Evolutionary conservation across 2,797 vertebrate species (phyloP).

Genomic region (Gila robusta): DNA sequence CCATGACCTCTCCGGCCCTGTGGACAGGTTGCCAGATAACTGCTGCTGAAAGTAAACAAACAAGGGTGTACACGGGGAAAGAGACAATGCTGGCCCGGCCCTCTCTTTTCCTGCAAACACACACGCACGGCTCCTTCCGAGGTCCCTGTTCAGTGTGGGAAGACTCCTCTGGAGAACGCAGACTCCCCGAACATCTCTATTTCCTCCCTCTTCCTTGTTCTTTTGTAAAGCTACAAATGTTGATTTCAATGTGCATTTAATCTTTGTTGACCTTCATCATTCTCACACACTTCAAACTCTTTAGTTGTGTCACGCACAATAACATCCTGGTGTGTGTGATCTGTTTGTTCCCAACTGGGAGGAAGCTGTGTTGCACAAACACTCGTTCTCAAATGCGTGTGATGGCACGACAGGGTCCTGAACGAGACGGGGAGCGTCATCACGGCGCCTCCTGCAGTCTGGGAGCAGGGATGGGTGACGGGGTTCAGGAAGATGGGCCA

Average conservation of each 20-base stretch:
- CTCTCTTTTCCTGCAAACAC: conserved; percentile 43
- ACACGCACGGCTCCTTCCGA: conserved; percentile 20
- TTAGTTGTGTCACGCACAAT: conserved; percentile 59
- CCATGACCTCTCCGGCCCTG: conserved; percentile 22
- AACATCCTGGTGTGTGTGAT: conserved; percentile 63
- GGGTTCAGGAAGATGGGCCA: not conserved
- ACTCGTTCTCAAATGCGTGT: conserved; percentile 9
- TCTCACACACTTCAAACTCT: conserved; percentile 27
- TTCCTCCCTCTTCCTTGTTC: conserved; percentile 41
- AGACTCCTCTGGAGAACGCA: conserved; percentile 26
- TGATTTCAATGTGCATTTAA: conserved; percentile 33
- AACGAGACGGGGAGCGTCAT: not conserved
- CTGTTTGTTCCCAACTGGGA: conserved; percentile 35
- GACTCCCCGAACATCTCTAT: conserved; percentile 15
- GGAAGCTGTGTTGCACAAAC: conserved; percentile 54
- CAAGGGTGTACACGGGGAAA: conserved; percentile 27
- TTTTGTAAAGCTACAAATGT: conserved; percentile 41
- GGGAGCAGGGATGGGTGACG: not conserved
- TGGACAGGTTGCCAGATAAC: conserved; percentile 44
- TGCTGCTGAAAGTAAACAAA: conserved; percentile 53
- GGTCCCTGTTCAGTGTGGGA: conserved; percentile 48
- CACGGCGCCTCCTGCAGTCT: conserved; percentile 31
- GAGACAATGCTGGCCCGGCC: conserved; percentile 51
- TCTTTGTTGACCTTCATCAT: conserved; percentile 31
- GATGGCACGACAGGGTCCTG: not conserved